Percentiles rank a stretch among this genome's conserved stretches.
Evolutionary conservation across 2,888 invertebrate species (phyloP).

Genomic region (Leucoma salicis): DNA sequence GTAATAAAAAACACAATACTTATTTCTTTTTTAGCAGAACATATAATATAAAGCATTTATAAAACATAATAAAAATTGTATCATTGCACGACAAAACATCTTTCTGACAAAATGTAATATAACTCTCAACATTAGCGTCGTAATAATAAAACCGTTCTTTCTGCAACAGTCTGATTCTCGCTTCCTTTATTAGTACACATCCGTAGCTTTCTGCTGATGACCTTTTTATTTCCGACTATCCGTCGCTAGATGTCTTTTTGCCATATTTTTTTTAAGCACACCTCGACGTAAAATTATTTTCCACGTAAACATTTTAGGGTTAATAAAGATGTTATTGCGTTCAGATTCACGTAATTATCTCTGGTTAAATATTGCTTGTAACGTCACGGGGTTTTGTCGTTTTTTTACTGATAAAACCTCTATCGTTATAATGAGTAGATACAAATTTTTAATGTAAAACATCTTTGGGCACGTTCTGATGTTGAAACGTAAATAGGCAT

Average conservation of each 20-base stretch:
- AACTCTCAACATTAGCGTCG: constrained; percentile 59
- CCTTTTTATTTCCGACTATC: constrained; percentile 73
- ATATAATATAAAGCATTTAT: too few relatives aligned
- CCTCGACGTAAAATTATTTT: constrained; percentile 55
- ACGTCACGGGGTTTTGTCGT: constrained; percentile 8
- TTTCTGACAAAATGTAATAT: constrained; percentile 44
- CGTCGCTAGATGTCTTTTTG: constrained; percentile 37
- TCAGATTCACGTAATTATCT: constrained; percentile 27
- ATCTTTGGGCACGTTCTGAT: too few relatives aligned
- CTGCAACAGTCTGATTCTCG: constrained; percentile 55
- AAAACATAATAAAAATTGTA: constrained; percentile 25
- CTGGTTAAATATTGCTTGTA: constrained; percentile 8
- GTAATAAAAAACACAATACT: too few relatives aligned
- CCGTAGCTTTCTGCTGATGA: constrained; percentile 66
- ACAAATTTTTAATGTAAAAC: too few relatives aligned
- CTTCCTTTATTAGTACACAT: constrained; percentile 69
- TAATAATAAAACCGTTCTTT: constrained; percentile 69
- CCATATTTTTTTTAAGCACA: constrained; percentile 47
- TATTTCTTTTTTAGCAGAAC: too few relatives aligned
- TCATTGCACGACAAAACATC: constrained; percentile 34
- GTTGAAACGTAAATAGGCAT: too few relatives aligned
- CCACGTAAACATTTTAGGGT: constrained; percentile 60
- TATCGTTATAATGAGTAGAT: neutral
- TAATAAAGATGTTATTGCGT: constrained; percentile 51
- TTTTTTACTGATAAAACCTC: constrained; percentile 10